Percentiles rank a stretch among this genome's conserved stretches.
phyloP scores from a whole-genome alignment of 2,113 vertebrate species.

The Hyperoodon ampullatus region DNA sequence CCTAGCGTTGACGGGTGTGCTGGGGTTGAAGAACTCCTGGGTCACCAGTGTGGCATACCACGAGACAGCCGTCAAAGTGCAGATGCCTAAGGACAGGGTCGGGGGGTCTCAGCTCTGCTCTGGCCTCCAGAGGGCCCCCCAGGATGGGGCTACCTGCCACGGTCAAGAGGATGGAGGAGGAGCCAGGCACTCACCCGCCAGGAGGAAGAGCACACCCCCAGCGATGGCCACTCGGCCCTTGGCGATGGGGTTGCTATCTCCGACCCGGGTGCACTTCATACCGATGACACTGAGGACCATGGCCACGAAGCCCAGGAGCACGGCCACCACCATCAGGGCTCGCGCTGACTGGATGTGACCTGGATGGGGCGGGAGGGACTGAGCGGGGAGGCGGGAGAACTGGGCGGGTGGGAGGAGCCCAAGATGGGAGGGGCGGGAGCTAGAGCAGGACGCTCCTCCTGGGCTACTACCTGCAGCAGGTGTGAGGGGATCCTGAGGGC shows the following conservation, averaged over 20 bases:
- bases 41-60: conserved; percentile 96
- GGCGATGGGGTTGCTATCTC: conserved; percentile 93
- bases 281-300: conserved; percentile 96
- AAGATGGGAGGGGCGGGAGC: not conserved
- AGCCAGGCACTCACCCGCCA: conserved; percentile 90
- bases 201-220: conserved; percentile 93
- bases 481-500: not conserved
- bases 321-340: conserved; percentile 96
- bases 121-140: not conserved
- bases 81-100: conserved; percentile 87
- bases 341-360: conserved; percentile 96
- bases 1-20: conserved; percentile 94
- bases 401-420: not conserved
- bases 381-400: not conserved
- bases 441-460: not conserved
- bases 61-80: conserved; percentile 94
- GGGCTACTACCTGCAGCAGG: not conserved
- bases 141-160: not conserved
- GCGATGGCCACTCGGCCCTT: conserved; percentile 94
- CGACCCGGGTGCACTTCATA: conserved; percentile 98
- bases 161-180: not conserved
- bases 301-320: conserved; percentile 95
- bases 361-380: conserved; percentile 65
- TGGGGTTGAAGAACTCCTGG: conserved; percentile 95
- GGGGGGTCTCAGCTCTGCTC: conserved; percentile 1